These are phyloP conservation scores for Anodontia alba DNA, from an alignment of 2,888 invertebrate species.

Conservation along the genomic window DNA sequence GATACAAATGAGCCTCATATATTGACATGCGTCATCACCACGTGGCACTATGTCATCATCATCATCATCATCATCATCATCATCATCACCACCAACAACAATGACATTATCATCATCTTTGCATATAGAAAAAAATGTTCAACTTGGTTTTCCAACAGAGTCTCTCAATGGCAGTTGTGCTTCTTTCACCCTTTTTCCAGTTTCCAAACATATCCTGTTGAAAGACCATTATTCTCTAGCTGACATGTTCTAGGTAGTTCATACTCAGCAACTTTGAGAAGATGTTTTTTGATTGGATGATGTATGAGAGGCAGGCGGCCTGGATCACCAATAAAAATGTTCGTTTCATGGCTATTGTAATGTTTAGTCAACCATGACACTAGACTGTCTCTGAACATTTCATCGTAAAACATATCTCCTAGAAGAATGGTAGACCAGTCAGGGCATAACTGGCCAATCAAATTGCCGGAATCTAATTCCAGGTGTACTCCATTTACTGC, in stretches of 20 bases:
- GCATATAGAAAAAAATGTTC: too few relatives aligned
- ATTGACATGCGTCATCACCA: too few relatives aligned
- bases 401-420: constrained; percentile 90
- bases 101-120: constrained; percentile 33
- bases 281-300: constrained; percentile 66
- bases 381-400: constrained; percentile 67
- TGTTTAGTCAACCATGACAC: constrained; percentile 64
- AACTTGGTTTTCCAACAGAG: too few relatives aligned
- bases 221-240: constrained; percentile 75
- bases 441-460: constrained; percentile 67
- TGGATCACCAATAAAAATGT: constrained; percentile 80
- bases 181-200: constrained; percentile 25
- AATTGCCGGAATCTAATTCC: constrained; percentile 88
- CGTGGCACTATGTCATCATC: too few relatives aligned
- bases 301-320: constrained; percentile 70
- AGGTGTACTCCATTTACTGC: constrained; percentile 71
- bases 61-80: constrained; percentile 41
- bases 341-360: constrained; percentile 45
- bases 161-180: too few relatives aligned
- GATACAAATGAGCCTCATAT: too few relatives aligned
- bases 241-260: constrained; percentile 61
- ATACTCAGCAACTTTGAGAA: constrained; percentile 63
- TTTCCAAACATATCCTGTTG: constrained; percentile 72
- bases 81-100: constrained; percentile 35
- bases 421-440: constrained; percentile 88